Evolutionary conservation across 2,797 vertebrate genomes (phyloP).

Genomic region (Apogon hyalosoma): DNA sequence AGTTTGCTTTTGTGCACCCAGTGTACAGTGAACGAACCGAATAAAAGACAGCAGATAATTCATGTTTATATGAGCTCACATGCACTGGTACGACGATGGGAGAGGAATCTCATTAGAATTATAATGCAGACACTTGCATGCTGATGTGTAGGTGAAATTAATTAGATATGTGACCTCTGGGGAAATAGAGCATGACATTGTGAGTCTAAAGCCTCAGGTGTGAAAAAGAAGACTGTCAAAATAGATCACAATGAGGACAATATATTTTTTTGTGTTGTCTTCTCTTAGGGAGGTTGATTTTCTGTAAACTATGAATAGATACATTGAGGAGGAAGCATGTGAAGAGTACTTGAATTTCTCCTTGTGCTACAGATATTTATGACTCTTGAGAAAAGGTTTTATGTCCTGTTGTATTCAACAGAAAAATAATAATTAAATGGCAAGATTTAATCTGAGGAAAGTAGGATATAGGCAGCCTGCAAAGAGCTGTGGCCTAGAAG

Average conservation of each 20-base stretch:
- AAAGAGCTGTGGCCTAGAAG: background rate
- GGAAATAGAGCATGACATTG: slow-evolving; percentile 51
- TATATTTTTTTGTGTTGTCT: background rate
- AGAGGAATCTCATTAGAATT: slow-evolving; percentile 71
- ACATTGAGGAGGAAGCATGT: background rate
- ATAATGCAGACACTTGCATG: slow-evolving; percentile 57
- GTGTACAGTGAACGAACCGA: slow-evolving; percentile 39
- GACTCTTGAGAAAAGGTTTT: slow-evolving; percentile 23
- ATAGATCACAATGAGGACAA: slow-evolving; percentile 2
- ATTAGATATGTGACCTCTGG: slow-evolving; percentile 72
- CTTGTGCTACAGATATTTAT: slow-evolving; percentile 17
- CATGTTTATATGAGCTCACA: slow-evolving; percentile 49
- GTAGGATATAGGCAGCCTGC: slow-evolving; percentile 33
- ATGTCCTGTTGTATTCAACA: background rate
- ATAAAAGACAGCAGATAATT: slow-evolving; percentile 52
- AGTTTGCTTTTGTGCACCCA: slow-evolving; percentile 47
- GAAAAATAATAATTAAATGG: slow-evolving; percentile 34
- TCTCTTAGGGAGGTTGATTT: background rate
- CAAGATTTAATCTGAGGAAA: slow-evolving; percentile 36
- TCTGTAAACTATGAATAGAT: background rate
- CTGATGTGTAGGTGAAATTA: slow-evolving; percentile 72
- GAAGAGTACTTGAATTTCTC: slow-evolving; percentile 24
- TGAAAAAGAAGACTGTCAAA: slow-evolving; percentile 45
- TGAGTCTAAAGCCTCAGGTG: slow-evolving; percentile 43
- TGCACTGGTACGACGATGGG: slow-evolving; percentile 40